Base-by-base conservation (phyloP, 1,140 invertebrate species). In the Drosophila bocki region DNA sequence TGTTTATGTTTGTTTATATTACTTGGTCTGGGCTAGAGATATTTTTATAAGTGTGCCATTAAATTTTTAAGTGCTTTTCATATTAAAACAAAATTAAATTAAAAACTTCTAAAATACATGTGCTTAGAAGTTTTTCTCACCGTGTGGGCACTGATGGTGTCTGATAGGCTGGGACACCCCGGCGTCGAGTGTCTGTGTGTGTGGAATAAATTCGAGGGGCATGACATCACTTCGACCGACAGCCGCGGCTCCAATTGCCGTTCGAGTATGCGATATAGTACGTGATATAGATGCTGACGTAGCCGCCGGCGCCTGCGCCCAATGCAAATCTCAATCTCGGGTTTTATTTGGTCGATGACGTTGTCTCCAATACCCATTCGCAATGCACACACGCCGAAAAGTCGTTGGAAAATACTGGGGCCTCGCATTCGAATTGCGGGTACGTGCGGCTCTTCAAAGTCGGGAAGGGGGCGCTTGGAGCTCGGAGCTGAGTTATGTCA, bases 181-280 rank as follows among this genome's bases (percentile, higher is more conserved):
- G 35, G 22, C 35, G 50, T 62, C 65, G 59, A 42, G 39, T 70
- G 17, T 19, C 17, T 22, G 51, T 54, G 51, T 53, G 39, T 47
- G 63, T 11, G 65, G 61, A 78, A 83, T 88, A 78, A 78, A 88
- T 87, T 88, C 53, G 72, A 84, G 74, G 53, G 64, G 85, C 61
- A 88, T 88, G 84, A 88, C 84, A 88, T 88, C 84, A 88, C 84
- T 90, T 81, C 47, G 76, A 56, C 41, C 63, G 72, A 53, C 74
- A 68, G 80, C 32, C 60, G 50, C 56, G 41, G 54, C 58, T 77
- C 71, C 69, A 80, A 81, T 79, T 76, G 44, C 44, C 64, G 62
- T 15, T 53, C 57, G 50, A 69, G 64, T 61, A 54, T 54, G 53
- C 51, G 41, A 32, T 57, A 29, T 42, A 37, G 29, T 77, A 71